Conservation (phyloP, 2,888 invertebrate genomes). For the Encarsia formosa region DNA sequence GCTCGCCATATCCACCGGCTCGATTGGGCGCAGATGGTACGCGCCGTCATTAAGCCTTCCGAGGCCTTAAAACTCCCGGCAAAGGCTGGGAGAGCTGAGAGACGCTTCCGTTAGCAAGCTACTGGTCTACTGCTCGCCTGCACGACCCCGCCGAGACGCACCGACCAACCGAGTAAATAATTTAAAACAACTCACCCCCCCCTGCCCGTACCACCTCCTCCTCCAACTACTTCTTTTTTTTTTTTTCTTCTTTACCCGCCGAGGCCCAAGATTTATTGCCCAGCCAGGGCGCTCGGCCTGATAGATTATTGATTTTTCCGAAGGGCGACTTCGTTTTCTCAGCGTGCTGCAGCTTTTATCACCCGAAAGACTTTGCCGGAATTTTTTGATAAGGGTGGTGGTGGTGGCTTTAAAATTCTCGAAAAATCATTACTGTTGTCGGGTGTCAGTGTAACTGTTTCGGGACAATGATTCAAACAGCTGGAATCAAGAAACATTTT, state of each 20-base stretch:
- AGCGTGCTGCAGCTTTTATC: too few species aligned
- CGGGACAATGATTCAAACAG: too few species aligned
- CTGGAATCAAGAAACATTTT: too few species aligned
- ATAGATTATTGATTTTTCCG: constrained; percentile 26
- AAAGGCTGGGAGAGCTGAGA: too few species aligned
- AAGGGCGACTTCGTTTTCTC: background rate
- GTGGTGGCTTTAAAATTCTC: too few species aligned
- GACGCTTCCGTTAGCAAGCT: too few species aligned
- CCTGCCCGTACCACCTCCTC: background rate
- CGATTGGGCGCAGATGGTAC: constrained; percentile 44
- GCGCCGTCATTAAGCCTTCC: constrained; percentile 30
- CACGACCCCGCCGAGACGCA: background rate
- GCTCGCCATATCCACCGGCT: constrained; percentile 33
- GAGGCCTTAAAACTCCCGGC: constrained; percentile 25
- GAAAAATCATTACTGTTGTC: too few species aligned
- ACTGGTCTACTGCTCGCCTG: too few species aligned
- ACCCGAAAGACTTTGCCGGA: too few species aligned
- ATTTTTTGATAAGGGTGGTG: too few species aligned
- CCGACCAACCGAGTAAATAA: background rate
- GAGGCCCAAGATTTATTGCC: constrained; percentile 23
- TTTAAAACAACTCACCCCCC: background rate
- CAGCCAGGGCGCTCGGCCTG: constrained; percentile 7
- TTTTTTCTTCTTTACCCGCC: background rate
- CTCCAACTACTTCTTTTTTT: background rate
- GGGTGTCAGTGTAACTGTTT: too few species aligned